Base-by-base conservation (phyloP, 2,797 vertebrate genomes). In the Hippocampus kuda region DNA sequence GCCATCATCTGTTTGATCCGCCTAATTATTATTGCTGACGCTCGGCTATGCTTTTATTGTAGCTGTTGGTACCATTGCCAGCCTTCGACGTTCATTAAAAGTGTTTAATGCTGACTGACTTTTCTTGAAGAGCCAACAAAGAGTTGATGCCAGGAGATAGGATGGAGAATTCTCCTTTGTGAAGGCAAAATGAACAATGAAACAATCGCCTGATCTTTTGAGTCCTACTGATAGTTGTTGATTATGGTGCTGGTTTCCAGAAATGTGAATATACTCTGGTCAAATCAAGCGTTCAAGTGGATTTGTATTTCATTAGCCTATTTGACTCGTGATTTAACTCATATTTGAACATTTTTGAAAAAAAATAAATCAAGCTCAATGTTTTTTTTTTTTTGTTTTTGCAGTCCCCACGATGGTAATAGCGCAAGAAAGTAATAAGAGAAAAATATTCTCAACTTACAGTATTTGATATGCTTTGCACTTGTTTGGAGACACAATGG, bases 11-110 rank as follows among this genome's bases (percentile, higher is more conserved):
- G 27, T 60, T 60, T 60, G 59, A 60, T 18, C 59, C 30, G 16
- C 20, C 59, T 60, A 38, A 30, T 56, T 56, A 2, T 60, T 16
- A 60, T 60, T 60, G 16, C 30, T 34, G 59, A 18, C 16, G 16
- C 59, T 30, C 16, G 30, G 30, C 77, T 74, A 77, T 77, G 65
- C 71, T 83, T 83, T 83, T 79, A 80, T 51, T 80, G 73, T 66
- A 83, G 84, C 75, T 81, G 78, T 68, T 81, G 79, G 83, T 87
- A 81, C 77, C 78, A 74, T 88, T 88, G 83, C 84, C 79, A 79
- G 79, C 74, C 80, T 81, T 84, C 87, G 86, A 88, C 79, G 79
- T 78, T 81, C 81, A 85, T 89, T 86, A 88, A 87, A 79, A 66
- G 78, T 71, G 51, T 76, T 79, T 78, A 80, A 83, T 75, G 79